Evolutionary conservation across 2,113 vertebrate species (phyloP).

Genomic region (Astatoreochromis straeleni): DNA sequence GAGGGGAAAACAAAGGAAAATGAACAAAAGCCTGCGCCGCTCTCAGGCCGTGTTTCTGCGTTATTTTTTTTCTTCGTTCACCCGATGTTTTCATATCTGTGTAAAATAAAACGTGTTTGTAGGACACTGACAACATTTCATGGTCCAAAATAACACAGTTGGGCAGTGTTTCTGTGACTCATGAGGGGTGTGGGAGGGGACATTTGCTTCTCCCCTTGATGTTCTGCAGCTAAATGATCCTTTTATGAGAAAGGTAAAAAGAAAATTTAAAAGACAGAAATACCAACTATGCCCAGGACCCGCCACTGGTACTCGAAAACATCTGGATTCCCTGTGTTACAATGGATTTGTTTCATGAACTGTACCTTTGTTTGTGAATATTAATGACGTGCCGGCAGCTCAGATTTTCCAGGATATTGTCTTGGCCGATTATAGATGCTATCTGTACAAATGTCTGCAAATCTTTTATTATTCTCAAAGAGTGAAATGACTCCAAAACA

Average conservation of each 20-base stretch:
- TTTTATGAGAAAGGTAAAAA: neutral
- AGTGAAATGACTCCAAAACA: neutral
- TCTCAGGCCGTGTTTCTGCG: neutral
- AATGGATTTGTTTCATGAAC: neutral
- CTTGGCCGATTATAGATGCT: neutral
- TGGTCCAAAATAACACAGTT: neutral
- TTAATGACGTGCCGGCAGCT: neutral
- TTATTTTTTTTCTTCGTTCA: neutral
- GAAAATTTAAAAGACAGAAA: neutral
- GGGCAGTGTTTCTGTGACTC: neutral
- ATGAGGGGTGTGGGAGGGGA: neutral
- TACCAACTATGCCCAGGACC: neutral
- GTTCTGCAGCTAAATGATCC: neutral
- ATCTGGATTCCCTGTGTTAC: neutral
- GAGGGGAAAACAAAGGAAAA: neutral
- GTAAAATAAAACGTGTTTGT: neutral
- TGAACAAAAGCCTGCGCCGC: neutral
- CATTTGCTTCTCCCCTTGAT: neutral
- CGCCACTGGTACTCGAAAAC: fast-evolving
- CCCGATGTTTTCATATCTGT: neutral
- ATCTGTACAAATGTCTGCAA: neutral
- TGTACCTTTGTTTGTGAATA: neutral
- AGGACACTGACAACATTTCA: neutral
- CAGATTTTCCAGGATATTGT: neutral
- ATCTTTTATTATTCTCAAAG: neutral